Evolutionary conservation across 2,797 vertebrate species (phyloP), one percentile per base, ranked within the genome.

Genomic region (Chloroceryle inda): DNA sequence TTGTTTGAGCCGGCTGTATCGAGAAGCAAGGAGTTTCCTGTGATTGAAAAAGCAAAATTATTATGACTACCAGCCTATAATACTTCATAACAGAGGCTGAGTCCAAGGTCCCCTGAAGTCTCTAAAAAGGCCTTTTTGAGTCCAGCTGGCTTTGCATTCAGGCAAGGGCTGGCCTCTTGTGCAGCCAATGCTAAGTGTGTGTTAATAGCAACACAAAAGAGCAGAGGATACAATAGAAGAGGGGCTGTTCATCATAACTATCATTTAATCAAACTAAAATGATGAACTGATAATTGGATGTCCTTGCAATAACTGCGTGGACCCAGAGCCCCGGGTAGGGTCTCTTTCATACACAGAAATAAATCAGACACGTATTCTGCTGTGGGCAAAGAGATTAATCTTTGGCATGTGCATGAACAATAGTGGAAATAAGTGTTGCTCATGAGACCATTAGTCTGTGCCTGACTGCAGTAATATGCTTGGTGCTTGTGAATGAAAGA

Each of bases 361-460:
- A 86, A 88, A 94, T 91, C 94, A 89, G 66, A 42, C 10, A 27
- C 58, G 58, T 24, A 80, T 33, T 5, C 47, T 95, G 89, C 87
- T 66, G 62, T 61, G 78, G 89, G 82, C 64, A 90, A 86, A 75
- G 63, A 84, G n/a, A 92, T 94, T 52, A 49, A 89, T 95, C 82
- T 88, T 66, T 61, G 73, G 75, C n/a, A 45, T 50, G 64, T 81
- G 72, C 50, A 52, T 7, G 82, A 94, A 75, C 85, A 94, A 69
- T 6, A 75, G 82, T 45, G 79, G 81, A 77, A 94, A 69, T 92
- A 77, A 91, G 62, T 16, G 50, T 49, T 94, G 91, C 58, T 78
- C 66, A 10, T 81, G 91, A 93, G 81, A 22, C 62, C 62, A 24
- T 75, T 5, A 4, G 45, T 77, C 94, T 68, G 53, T 68, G 89